These are phyloP conservation scores for Bradypodion ventrale DNA, from an alignment of 2,797 vertebrate species.

Conservation along the genomic window DNA sequence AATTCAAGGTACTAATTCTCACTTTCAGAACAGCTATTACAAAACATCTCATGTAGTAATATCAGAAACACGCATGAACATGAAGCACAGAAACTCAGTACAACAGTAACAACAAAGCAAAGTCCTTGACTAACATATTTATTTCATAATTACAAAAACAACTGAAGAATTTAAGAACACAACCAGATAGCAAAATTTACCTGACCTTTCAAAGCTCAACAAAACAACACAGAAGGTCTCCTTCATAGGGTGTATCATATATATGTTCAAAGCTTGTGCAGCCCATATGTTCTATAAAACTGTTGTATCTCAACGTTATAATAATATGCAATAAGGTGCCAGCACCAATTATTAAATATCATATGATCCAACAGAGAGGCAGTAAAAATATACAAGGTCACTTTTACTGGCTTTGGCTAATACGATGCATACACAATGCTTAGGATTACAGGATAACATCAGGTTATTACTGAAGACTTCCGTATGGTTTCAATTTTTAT, in stretches of 20 bases:
- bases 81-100: conserved; percentile 37
- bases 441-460: conserved; percentile 74
- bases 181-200: conserved; percentile 80
- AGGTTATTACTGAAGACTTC: conserved; percentile 76
- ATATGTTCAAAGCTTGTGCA: conserved; percentile 78
- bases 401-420: conserved; percentile 79
- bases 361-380: conserved; percentile 83
- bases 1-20: conserved; percentile 57
- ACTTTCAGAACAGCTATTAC: conserved; percentile 38
- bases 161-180: conserved; percentile 75
- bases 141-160: conserved; percentile 65
- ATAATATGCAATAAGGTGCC: conserved; percentile 83
- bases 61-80: conserved; percentile 42
- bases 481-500: conserved; percentile 78
- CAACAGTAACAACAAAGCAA: background rate
- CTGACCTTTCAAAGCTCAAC: conserved; percentile 81
- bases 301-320: conserved; percentile 83
- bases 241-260: conserved; percentile 77
- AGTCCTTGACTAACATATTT: conserved; percentile 52
- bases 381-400: conserved; percentile 84
- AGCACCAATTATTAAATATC: conserved; percentile 86
- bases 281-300: conserved; percentile 83
- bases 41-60: conserved; percentile 42
- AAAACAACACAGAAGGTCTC: conserved; percentile 85
- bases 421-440: conserved; percentile 76